Percentiles rank a stretch among this genome's conserved stretches.
Evolutionary conservation across 2,113 vertebrate genomes (phyloP).

Genomic region (Gadus chalcogrammus): DNA sequence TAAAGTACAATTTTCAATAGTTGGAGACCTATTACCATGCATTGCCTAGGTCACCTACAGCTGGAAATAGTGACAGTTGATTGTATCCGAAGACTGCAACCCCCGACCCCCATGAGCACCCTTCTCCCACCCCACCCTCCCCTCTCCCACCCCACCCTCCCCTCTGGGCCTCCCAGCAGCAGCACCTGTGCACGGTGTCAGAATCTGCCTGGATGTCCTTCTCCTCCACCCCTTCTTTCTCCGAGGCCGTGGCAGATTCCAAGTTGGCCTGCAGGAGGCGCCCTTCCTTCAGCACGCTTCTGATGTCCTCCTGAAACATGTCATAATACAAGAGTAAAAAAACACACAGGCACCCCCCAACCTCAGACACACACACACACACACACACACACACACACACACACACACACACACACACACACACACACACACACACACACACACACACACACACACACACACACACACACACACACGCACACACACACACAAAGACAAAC

Average conservation of each 20-base stretch:
- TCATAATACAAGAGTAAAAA: background rate
- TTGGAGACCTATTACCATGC: too few relatives aligned
- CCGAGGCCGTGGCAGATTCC: conserved; percentile 70
- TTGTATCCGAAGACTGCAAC: background rate
- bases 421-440: background rate
- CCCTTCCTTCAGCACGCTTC: conserved; percentile 85
- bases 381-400: background rate
- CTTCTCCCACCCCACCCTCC: background rate
- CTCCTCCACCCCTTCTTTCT: conserved; percentile 66
- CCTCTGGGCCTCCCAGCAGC: background rate
- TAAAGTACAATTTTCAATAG: too few relatives aligned
- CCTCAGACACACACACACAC: too few relatives aligned
- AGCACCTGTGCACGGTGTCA: conserved; percentile 87
- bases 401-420: background rate
- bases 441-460: too few relatives aligned
- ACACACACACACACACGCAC: background rate
- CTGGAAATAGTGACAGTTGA: background rate
- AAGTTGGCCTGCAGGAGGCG: conserved; percentile 83
- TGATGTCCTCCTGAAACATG: conserved; percentile 81
- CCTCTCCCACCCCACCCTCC: background rate
- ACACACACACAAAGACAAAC: too few relatives aligned
- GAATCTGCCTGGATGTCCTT: conserved; percentile 79
- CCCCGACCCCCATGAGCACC: background rate
- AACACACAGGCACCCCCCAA: too few relatives aligned
- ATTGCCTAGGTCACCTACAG: background rate